Conservation (phyloP, 2,797 vertebrate genomes). For the Taeniopygia guttata region DNA sequence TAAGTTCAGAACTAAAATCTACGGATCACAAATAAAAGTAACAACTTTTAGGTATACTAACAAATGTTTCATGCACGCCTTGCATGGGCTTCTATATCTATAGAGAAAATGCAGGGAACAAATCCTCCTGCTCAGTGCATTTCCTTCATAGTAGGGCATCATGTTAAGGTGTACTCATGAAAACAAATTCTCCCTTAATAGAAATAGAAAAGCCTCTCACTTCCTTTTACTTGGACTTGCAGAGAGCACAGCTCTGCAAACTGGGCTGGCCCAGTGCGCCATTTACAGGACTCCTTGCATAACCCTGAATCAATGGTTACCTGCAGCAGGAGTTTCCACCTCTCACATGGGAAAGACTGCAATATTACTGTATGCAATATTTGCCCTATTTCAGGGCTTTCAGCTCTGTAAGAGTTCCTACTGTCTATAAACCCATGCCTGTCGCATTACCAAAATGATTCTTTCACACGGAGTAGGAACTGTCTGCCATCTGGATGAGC, state of each 20-base stretch:
- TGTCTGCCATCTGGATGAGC: constrained; percentile 13
- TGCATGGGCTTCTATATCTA: background rate
- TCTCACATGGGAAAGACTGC: background rate
- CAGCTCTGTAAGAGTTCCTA: background rate
- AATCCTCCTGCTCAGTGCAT: background rate
- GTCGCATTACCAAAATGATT: background rate
- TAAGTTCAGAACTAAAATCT: background rate
- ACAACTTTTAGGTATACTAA: background rate
- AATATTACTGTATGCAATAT: background rate
- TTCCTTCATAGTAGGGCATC: background rate
- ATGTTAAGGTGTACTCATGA: background rate
- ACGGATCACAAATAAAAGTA: background rate
- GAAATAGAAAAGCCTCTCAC: background rate
- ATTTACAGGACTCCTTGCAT: background rate
- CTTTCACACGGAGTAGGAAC: background rate
- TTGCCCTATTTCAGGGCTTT: background rate
- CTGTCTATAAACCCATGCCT: background rate
- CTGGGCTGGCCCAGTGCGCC: background rate
- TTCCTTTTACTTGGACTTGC: background rate
- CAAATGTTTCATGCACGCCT: background rate
- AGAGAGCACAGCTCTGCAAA: background rate
- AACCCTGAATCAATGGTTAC: background rate
- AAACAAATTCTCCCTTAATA: background rate
- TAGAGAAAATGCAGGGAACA: background rate
- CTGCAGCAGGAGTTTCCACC: background rate